These are phyloP conservation scores for Alviniconcha marisindica DNA, from an alignment of 1,140 invertebrate species.

Conservation along the genomic window DNA sequence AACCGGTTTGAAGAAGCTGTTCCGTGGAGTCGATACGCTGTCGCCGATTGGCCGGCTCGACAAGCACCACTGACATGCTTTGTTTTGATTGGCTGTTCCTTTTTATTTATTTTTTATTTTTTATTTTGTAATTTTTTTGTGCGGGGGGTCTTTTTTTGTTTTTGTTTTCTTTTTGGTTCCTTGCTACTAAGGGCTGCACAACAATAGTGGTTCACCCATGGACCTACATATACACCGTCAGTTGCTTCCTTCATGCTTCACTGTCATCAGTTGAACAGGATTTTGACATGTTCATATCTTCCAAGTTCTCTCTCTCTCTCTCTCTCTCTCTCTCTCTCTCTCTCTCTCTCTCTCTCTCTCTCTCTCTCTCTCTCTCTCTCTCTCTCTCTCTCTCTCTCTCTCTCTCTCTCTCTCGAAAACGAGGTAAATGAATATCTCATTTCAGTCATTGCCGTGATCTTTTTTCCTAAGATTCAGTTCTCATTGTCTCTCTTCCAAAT, in stretches of 20 bases:
- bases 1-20: conserved; percentile 49
- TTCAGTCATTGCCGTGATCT: too few species aligned
- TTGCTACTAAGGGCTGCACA: background rate
- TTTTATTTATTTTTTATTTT: background rate
- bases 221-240: background rate
- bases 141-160: too few species aligned
- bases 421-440: too few species aligned
- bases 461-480: too few species aligned
- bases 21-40: conserved; percentile 69
- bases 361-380: background rate
- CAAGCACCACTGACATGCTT: conserved; percentile 64
- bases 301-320: conserved; percentile 4
- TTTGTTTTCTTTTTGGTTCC: background rate
- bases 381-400: background rate
- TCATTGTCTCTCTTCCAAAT: background rate
- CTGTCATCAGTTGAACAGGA: background rate
- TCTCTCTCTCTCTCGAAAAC: background rate
- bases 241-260: background rate
- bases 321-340: background rate
- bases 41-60: conserved; percentile 62
- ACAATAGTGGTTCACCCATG: background rate
- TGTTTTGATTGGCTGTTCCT: background rate
- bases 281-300: too few species aligned
- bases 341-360: background rate
- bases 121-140: background rate